Percentiles rank a stretch among this genome's conserved stretches.
phyloP scores from a whole-genome alignment of 92 coral and sea anemone species.

The Siderastrea radians region DNA sequence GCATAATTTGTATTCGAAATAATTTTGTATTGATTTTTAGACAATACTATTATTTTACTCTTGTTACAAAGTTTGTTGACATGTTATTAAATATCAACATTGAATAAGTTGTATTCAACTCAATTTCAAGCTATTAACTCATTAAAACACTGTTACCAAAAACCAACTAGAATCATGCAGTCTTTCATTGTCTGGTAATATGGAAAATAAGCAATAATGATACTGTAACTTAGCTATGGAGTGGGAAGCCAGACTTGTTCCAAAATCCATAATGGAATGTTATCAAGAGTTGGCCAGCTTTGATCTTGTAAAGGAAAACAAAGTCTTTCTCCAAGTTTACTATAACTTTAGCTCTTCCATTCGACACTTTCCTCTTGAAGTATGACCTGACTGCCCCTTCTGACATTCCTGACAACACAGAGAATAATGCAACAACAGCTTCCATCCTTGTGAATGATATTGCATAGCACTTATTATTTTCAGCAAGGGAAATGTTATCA shows the following conservation, averaged over 20 bases:
- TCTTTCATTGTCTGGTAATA: background rate
- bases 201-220: background rate
- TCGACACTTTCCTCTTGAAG: slow-evolving; percentile 56
- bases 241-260: slow-evolving; percentile 64
- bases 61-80: background rate
- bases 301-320: slow-evolving; percentile 66
- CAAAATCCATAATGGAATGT: slow-evolving; percentile 35
- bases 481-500: slow-evolving; percentile 53
- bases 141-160: slow-evolving; percentile 32
- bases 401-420: slow-evolving; percentile 48
- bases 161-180: slow-evolving; percentile 3
- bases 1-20: slow-evolving; percentile 27
- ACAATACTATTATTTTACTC: slow-evolving; percentile 1
- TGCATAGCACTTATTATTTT: slow-evolving; percentile 61
- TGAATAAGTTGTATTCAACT: background rate
- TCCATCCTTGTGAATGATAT: slow-evolving; percentile 64
- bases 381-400: slow-evolving; percentile 47
- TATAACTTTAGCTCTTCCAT: slow-evolving; percentile 63
- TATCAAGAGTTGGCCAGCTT: slow-evolving; percentile 52
- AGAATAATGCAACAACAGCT: slow-evolving; percentile 45
- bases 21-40: slow-evolving; percentile 31
- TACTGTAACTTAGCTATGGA: slow-evolving; percentile 39
- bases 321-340: slow-evolving; percentile 68
- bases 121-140: slow-evolving; percentile 10
- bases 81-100: slow-evolving; percentile 4